phyloP scores from a whole-genome alignment of 2,888 invertebrate species.

The Brachypalpus laphriformis region DNA sequence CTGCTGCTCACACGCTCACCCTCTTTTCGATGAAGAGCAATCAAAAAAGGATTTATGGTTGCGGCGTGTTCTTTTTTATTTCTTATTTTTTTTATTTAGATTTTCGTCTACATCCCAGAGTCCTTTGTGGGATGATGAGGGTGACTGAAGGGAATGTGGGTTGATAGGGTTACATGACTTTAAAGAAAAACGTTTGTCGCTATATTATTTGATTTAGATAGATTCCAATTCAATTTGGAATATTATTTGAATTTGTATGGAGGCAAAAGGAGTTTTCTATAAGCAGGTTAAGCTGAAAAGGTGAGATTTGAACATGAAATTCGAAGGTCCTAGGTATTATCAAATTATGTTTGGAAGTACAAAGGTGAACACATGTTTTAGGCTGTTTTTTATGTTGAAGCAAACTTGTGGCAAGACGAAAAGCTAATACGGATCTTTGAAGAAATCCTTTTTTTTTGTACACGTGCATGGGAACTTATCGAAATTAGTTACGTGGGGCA shows the following conservation, averaged over 20 bases:
- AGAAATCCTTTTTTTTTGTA: no score
- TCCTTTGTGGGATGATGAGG: neutral
- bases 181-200: conserved; percentile 5
- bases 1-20: neutral
- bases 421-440: no score
- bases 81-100: neutral
- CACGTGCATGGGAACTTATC: no score
- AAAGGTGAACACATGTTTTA: neutral
- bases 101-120: neutral
- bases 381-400: neutral
- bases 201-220: conserved; percentile 5
- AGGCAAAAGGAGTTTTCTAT: neutral
- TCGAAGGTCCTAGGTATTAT: neutral
- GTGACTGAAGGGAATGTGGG: neutral
- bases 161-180: neutral
- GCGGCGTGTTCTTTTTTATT: neutral
- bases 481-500: no score
- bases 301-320: neutral
- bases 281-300: conserved; percentile 13
- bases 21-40: conserved; percentile 29
- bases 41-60: conserved; percentile 41
- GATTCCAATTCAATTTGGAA: conserved; percentile 37
- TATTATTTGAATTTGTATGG: neutral
- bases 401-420: no score
- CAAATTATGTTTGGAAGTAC: neutral